Evolutionary conservation across 2,113 vertebrate genomes (phyloP).

Genomic region (Octodon degus): DNA sequence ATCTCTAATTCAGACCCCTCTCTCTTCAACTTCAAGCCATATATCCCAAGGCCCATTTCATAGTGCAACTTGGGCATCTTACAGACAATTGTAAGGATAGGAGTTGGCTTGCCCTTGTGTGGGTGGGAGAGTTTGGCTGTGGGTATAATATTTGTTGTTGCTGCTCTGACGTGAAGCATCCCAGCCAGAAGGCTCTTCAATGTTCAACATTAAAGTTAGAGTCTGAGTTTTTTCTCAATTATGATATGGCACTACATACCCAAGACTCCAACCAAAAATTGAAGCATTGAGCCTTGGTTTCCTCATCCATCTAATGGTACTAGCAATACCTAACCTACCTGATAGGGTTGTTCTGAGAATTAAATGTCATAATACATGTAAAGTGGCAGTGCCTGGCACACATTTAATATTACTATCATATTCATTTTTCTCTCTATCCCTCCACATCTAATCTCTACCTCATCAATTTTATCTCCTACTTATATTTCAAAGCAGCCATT

Average conservation of each 20-base stretch:
- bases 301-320: not conserved
- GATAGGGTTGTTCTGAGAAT: not conserved
- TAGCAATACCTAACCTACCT: not conserved
- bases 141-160: constrained; percentile 92
- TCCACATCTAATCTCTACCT: constrained; percentile 15
- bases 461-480: not conserved
- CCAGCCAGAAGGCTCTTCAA: constrained; percentile 93
- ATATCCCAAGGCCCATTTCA: constrained; percentile 15
- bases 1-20: constrained; percentile 10
- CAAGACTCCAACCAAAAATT: not conserved
- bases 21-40: constrained; percentile 28
- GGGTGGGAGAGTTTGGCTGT: constrained; percentile 91
- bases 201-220: constrained; percentile 2
- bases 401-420: not conserved
- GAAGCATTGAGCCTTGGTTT: not conserved
- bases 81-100: constrained; percentile 68
- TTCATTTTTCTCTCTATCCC: not conserved
- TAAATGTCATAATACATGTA: not conserved
- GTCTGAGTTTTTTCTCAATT: not conserved
- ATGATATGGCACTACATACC: not conserved
- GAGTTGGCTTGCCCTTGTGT: constrained; percentile 90
- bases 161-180: constrained; percentile 94
- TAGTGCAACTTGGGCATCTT: not conserved
- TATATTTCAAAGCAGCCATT: constrained; percentile 18
- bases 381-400: not conserved